These are phyloP conservation scores for Trichonephila clavata DNA, from an alignment of 1,140 invertebrate species.

Conservation along the genomic window DNA sequence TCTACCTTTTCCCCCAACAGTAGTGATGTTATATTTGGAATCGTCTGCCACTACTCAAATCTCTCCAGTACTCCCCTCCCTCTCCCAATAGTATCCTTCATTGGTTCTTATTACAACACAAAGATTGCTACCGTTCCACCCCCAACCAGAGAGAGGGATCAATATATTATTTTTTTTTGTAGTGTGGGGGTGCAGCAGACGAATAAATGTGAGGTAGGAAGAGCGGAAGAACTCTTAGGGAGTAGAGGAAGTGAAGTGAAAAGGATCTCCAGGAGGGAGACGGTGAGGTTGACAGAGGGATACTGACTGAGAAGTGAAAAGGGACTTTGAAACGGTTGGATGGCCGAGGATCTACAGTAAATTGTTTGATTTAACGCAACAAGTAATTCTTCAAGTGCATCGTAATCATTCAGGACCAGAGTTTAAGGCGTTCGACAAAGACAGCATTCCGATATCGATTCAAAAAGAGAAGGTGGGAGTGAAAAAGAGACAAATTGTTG, in stretches of 20 bases:
- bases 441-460: no score
- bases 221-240: slow-evolving; percentile 10
- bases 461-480: no score
- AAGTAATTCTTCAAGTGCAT: neutral
- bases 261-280: neutral
- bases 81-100: neutral
- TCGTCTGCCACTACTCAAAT: slow-evolving; percentile 52
- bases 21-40: slow-evolving; percentile 61
- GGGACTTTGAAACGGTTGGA: neutral
- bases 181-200: neutral
- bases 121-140: slow-evolving; percentile 15
- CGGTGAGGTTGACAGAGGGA: neutral
- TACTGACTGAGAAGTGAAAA: neutral
- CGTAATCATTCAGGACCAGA: no score
- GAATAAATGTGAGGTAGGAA: neutral
- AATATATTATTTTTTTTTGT: slow-evolving; percentile 51
- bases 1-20: neutral
- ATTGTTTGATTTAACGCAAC: neutral
- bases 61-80: neutral
- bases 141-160: slow-evolving; percentile 9
- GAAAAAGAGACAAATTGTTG: no score
- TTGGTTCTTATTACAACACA: slow-evolving; percentile 48
- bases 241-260: slow-evolving; percentile 9
- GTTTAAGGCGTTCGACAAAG: no score
- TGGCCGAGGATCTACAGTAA: neutral